These are phyloP conservation scores for Macrochelys suwanniensis DNA, from an alignment of 2,797 vertebrate genomes.

Conservation along the genomic window DNA sequence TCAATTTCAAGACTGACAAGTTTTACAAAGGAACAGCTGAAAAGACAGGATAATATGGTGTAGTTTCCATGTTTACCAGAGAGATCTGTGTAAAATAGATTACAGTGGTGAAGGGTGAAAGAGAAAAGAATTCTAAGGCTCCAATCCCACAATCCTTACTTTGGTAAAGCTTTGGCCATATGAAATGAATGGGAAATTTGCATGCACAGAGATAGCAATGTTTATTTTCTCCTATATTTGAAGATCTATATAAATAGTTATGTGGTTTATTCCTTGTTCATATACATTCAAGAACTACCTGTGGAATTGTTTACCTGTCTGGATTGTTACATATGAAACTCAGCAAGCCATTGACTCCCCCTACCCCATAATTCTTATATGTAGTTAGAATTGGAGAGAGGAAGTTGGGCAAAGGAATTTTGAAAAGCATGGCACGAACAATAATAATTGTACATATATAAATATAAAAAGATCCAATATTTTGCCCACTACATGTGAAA, in stretches of 20 bases:
- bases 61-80: neutral
- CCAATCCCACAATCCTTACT: neutral
- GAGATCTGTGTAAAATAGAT: neutral
- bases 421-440: neutral
- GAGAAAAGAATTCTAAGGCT: neutral
- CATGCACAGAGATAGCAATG: neutral
- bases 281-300: neutral
- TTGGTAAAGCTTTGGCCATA: neutral
- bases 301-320: neutral
- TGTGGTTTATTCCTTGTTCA: neutral
- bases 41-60: neutral
- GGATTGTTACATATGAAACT: neutral
- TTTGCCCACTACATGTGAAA: neutral
- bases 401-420: neutral
- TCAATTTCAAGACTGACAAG: neutral
- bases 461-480: neutral
- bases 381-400: neutral
- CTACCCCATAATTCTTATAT: neutral
- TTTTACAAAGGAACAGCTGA: neutral
- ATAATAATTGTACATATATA: neutral
- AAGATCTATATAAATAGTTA: neutral
- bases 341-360: neutral
- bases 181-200: neutral
- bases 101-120: neutral
- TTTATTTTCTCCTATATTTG: neutral